Percentiles rank a stretch among this genome's conserved stretches.
These are phyloP conservation scores for Myotis vivesi DNA, from an alignment of 2,797 vertebrate genomes.

Conservation along the genomic window DNA sequence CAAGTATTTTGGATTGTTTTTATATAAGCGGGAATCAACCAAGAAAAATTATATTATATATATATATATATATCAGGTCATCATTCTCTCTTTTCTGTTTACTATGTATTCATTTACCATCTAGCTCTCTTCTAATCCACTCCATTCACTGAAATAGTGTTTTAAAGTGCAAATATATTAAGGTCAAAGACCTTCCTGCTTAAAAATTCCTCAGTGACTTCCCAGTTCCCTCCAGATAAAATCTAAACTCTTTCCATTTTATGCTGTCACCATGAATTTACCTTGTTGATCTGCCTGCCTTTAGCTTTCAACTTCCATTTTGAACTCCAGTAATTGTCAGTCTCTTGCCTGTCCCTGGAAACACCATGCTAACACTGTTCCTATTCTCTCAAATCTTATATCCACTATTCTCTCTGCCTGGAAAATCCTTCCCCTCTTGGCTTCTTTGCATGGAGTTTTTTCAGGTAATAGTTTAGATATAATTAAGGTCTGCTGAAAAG, in stretches of 20 bases:
- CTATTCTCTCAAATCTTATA: neutral
- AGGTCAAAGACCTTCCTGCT: neutral
- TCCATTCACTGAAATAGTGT: neutral
- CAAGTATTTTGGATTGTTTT: neutral
- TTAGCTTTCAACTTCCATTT: neutral
- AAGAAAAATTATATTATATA: neutral
- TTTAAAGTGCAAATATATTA: neutral
- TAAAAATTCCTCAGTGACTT: neutral
- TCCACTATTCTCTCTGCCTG: neutral
- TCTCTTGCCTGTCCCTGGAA: neutral
- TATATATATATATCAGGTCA: neutral
- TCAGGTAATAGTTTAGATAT: neutral
- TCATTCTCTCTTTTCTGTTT: neutral
- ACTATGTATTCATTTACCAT: neutral
- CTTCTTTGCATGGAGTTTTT: neutral
- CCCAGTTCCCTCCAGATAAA: neutral
- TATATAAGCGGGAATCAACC: neutral
- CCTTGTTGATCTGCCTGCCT: neutral
- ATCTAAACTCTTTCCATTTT: neutral
- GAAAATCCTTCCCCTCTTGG: neutral
- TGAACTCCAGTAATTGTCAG: neutral
- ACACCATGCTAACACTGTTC: neutral
- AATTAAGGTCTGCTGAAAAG: neutral
- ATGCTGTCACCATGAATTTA: neutral
- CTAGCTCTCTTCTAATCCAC: neutral